Percentiles rank a stretch among this genome's conserved stretches.
These are phyloP conservation scores for Augiades crinisus DNA, from an alignment of 2,888 invertebrate species.

Conservation along the genomic window DNA sequence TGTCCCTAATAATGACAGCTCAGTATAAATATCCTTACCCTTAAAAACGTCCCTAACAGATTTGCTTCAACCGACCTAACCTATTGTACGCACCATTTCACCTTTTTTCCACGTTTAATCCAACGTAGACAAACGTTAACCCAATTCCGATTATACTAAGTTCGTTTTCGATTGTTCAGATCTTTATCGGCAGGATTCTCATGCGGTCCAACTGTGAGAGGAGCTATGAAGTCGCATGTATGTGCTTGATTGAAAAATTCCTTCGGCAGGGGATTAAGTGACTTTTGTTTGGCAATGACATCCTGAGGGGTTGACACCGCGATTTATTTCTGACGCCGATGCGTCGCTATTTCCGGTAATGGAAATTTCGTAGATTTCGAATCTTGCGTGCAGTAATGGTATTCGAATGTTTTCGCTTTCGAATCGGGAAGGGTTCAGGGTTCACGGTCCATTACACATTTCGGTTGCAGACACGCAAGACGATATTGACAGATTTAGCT, in stretches of 20 bases:
- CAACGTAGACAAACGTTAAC: constrained; percentile 29
- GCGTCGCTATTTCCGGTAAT: constrained; percentile 45
- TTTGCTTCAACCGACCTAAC: constrained; percentile 59
- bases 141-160: constrained; percentile 28
- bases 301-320: constrained; percentile 49
- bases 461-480: not conserved
- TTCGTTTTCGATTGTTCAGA: constrained; percentile 39
- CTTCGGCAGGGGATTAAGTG: constrained; percentile 54
- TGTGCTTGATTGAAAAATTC: constrained; percentile 74
- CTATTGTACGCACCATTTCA: constrained; percentile 67
- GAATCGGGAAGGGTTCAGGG: constrained; percentile 1
- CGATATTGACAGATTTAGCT: constrained; percentile 3
- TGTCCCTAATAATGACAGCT: no score
- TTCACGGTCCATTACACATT: constrained; percentile 4
- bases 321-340: constrained; percentile 43
- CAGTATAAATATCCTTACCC: constrained; percentile 44
- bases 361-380: constrained; percentile 34
- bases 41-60: constrained; percentile 50
- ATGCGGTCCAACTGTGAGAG: constrained; percentile 52
- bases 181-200: constrained; percentile 53
- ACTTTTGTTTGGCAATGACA: constrained; percentile 59
- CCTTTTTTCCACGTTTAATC: constrained; percentile 45
- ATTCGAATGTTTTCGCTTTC: constrained; percentile 18
- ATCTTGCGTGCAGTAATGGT: constrained; percentile 11
- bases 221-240: constrained; percentile 66